A percentile compares a stretch with the other conserved stretches of the same genome.
Evolutionary conservation across 2,797 vertebrate species (phyloP).

Genomic region (Sternotherus odoratus): DNA sequence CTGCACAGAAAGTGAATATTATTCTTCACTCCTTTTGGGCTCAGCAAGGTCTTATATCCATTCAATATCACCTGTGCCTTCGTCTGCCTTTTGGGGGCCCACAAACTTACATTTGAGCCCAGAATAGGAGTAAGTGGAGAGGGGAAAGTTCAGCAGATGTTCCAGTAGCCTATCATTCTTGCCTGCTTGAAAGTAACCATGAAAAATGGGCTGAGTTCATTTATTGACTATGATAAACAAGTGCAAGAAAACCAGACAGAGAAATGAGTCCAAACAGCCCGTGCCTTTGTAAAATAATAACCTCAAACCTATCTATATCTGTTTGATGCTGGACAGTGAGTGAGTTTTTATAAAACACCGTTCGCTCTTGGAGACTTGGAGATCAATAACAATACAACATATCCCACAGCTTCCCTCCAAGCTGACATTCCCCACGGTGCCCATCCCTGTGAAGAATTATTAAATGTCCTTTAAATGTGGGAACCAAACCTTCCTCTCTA

Average conservation of each 20-base stretch:
- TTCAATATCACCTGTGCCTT: background rate
- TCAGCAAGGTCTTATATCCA: background rate
- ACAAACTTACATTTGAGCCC: background rate
- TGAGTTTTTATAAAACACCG: background rate
- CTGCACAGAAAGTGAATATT: rapidly evolving
- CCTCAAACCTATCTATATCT: background rate
- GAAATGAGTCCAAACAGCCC: background rate
- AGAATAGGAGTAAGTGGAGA: background rate
- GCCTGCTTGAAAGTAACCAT: background rate
- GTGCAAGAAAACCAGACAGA: background rate
- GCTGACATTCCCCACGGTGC: background rate
- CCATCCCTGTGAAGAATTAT: background rate
- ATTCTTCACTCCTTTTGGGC: background rate
- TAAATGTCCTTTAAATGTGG: background rate
- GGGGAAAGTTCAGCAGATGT: background rate
- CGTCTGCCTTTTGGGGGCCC: background rate
- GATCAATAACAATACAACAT: background rate
- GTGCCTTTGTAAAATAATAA: background rate
- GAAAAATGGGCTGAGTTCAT: background rate
- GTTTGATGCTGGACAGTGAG: background rate
- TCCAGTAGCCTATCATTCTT: background rate
- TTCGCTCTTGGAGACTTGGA: background rate
- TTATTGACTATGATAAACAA: background rate
- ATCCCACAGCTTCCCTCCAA: background rate
- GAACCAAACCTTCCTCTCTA: background rate